Base-by-base conservation (phyloP, 2,888 invertebrate species). In the Tachina lurida region DNA sequence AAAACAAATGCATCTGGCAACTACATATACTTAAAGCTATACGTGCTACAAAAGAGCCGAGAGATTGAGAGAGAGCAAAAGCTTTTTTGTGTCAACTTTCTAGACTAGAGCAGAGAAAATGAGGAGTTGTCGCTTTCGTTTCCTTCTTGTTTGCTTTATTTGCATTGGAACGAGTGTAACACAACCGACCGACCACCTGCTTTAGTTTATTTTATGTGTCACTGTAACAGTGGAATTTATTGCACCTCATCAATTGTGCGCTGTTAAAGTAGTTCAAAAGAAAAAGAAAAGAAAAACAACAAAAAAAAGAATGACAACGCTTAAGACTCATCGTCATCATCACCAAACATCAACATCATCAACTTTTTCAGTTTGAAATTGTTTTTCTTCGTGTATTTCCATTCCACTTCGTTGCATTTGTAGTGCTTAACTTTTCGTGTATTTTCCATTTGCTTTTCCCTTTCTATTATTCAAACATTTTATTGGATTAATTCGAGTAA, bases 201-300 rank as follows among this genome's bases (percentile, higher is more conserved):
- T 76, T 49, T 41, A 63, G 60, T 10, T 60, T 71, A 88, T 60
- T 84, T 90, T 90, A 74, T 91, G 88, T 91, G 91, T 91, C 91
- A 91, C 89, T 91, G 91, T 91, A 90, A 90, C 91, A 91, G 90
- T 91, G 91, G 91, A 91, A 91, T 87, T 88, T 76, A 58, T 77
- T 85, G 86, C 81, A 84, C 63, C 79, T 77, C 84, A 86, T 82
- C 75, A 80, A 81, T 62, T 54, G 71, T 62, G 68, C 65, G 68
- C 65, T 73, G 73, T 63, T 76, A 54, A 73, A 74, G 60, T 83
- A 83, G 60, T 73, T 73, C 52, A 77, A 52, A 77, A 22, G 22
- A 22, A 22, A 22, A 22, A 22, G 22, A 22, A 31, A 31, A 31
- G 31, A 31, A 7, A 31, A 31, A 31, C 5, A 31, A 31, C 5